These are phyloP conservation scores for Tenthredo livida DNA, from an alignment of 2,888 invertebrate genomes.

Conservation along the genomic window DNA sequence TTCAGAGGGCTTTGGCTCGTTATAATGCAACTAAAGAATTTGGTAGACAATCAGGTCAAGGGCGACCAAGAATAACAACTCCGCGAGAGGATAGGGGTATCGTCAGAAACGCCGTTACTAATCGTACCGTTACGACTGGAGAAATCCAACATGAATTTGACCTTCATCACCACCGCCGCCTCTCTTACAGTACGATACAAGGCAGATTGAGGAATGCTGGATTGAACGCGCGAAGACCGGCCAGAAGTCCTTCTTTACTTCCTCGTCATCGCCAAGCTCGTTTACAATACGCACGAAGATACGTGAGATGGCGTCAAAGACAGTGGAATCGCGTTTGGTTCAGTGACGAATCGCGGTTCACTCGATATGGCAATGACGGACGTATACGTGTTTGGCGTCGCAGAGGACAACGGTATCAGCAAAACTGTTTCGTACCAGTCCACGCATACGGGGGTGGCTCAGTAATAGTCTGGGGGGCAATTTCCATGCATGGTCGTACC, in stretches of 20 bases:
- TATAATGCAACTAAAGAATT: neutral
- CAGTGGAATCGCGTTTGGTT: no score
- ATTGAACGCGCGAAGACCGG: slow-evolving; percentile 21
- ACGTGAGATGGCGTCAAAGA: slow-evolving; percentile 22
- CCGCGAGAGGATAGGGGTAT: slow-evolving; percentile 13
- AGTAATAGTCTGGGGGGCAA: slow-evolving; percentile 13
- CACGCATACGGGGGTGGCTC: slow-evolving; percentile 16
- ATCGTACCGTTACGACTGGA: slow-evolving; percentile 13
- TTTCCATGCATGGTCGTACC: slow-evolving; percentile 6
- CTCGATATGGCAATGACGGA: no score
- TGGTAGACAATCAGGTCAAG: slow-evolving; percentile 17
- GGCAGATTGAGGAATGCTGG: slow-evolving; percentile 10
- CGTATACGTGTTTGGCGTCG: no score
- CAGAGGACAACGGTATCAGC: neutral
- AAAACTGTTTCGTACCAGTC: neutral
- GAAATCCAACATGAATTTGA: slow-evolving; percentile 6
- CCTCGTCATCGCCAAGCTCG: slow-evolving; percentile 26
- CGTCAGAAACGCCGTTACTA: neutral
- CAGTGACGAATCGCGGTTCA: no score
- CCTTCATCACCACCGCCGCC: no score
- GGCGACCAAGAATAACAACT: slow-evolving; percentile 19
- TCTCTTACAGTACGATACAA: no score
- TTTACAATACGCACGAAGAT: slow-evolving; percentile 12
- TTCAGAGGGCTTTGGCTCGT: neutral
- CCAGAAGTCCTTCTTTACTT: neutral